Percentiles rank a stretch among this genome's conserved stretches.
These are phyloP conservation scores for Empis livida DNA, from an alignment of 2,888 invertebrate genomes.

Conservation along the genomic window DNA sequence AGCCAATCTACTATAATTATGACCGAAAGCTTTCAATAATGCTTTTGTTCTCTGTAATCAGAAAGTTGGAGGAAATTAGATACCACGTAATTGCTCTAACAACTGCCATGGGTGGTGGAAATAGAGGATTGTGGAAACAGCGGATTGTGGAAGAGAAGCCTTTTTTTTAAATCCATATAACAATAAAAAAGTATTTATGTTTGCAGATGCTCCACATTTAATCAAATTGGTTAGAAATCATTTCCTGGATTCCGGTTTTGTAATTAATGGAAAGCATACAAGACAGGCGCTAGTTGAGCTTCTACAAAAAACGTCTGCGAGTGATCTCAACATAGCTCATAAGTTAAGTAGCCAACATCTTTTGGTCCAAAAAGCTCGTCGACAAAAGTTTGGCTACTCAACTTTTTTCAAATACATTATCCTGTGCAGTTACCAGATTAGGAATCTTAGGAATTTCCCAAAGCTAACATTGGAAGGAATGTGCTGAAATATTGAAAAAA, in stretches of 20 bases:
- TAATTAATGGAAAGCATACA: not conserved
- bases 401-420: slow-evolving; percentile 16
- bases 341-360: not conserved
- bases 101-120: too few species aligned
- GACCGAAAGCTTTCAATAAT: not conserved
- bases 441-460: not conserved
- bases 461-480: not conserved
- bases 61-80: not conserved
- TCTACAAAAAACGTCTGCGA: not conserved
- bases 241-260: slow-evolving; percentile 1
- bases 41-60: not conserved
- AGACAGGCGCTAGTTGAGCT: not conserved
- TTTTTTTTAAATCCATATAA: not conserved
- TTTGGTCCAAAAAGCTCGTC: not conserved
- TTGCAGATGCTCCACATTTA: too few species aligned
- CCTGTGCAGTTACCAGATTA: slow-evolving; percentile 11
- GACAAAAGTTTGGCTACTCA: not conserved
- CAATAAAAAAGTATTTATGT: too few species aligned
- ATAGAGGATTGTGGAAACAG: too few species aligned
- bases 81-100: not conserved
- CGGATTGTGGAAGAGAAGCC: not conserved
- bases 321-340: not conserved
- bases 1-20: too few species aligned
- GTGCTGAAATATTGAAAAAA: not conserved
- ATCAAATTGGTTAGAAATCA: not conserved